Evolutionary conservation across 2,888 invertebrate species (phyloP).

Genomic region (Conchocele bisecta): DNA sequence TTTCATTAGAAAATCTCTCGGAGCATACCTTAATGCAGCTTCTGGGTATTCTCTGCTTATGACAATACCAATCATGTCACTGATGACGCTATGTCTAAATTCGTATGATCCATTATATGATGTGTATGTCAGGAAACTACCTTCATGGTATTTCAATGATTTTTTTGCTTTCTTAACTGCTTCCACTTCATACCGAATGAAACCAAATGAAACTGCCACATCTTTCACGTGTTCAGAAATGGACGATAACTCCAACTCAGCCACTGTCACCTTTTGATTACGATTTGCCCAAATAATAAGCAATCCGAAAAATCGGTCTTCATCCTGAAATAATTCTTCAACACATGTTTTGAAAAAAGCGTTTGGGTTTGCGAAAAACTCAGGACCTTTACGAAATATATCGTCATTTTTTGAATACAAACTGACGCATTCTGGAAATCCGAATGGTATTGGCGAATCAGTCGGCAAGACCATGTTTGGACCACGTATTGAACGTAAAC

Average conservation of each 20-base stretch:
- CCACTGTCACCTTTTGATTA: background rate
- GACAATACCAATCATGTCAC: slow-evolving; percentile 45
- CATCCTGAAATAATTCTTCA: slow-evolving; percentile 28
- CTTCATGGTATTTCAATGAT: slow-evolving; percentile 26
- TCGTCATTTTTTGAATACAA: slow-evolving; percentile 33
- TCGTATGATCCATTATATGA: slow-evolving; percentile 9
- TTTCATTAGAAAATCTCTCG: slow-evolving; percentile 25
- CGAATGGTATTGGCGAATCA: too few species aligned
- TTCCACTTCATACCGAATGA: slow-evolving; percentile 11
- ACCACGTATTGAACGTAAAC: too few species aligned
- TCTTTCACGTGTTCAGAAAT: slow-evolving; percentile 2
- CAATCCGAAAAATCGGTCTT: slow-evolving; percentile 40
- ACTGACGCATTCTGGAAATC: slow-evolving; percentile 44
- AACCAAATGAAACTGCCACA: slow-evolving; percentile 19
- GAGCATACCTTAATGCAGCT: slow-evolving; percentile 20
- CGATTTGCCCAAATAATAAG: slow-evolving; percentile 37
- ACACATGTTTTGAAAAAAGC: slow-evolving; percentile 39
- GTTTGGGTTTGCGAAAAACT: slow-evolving; percentile 29
- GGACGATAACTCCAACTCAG: slow-evolving; percentile 12
- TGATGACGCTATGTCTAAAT: slow-evolving; percentile 35
- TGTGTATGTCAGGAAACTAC: slow-evolving; percentile 22
- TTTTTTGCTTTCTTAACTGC: slow-evolving; percentile 4
- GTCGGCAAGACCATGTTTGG: too few species aligned
- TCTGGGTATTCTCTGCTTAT: slow-evolving; percentile 24
- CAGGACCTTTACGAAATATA: slow-evolving; percentile 10